Percentiles rank a stretch among this genome's conserved stretches.
Evolutionary conservation across 1,140 invertebrate genomes (phyloP).

Genomic region (Dolichoris vasculosae): DNA sequence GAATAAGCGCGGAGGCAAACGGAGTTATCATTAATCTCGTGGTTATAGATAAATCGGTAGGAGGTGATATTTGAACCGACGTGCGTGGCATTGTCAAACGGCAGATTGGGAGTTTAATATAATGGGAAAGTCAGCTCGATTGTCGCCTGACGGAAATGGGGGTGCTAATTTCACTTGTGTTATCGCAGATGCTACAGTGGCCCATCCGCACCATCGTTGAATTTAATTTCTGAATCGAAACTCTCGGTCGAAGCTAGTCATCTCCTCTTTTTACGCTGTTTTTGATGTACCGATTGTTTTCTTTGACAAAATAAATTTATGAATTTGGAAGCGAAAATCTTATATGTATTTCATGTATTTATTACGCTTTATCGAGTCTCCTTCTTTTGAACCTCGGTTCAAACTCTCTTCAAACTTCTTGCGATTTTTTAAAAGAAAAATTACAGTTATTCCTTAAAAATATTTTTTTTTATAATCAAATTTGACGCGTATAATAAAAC

Average conservation of each 20-base stretch:
- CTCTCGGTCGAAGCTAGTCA: neutral
- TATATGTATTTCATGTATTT: neutral
- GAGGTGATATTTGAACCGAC: neutral
- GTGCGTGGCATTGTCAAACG: constrained; percentile 19
- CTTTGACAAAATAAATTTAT: neutral
- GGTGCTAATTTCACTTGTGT: constrained; percentile 22
- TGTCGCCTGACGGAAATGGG: neutral
- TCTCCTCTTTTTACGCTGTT: neutral
- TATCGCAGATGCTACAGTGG: neutral
- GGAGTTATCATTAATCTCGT: constrained; percentile 30
- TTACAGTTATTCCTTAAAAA: neutral
- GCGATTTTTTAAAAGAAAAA: neutral
- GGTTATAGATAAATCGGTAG: constrained; percentile 19
- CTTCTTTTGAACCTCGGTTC: too few relatives aligned
- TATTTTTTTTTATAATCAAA: neutral
- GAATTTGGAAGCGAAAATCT: neutral
- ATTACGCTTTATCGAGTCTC: neutral
- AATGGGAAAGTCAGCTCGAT: constrained; percentile 23
- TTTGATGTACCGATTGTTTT: neutral
- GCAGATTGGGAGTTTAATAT: constrained; percentile 29
- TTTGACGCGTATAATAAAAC: neutral
- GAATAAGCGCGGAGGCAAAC: neutral
- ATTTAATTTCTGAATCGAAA: neutral
- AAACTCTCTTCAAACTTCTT: too few relatives aligned
- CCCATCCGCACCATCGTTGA: neutral